Conservation (phyloP, 2,113 vertebrate genomes). For the Onychostoma macrolepis region DNA sequence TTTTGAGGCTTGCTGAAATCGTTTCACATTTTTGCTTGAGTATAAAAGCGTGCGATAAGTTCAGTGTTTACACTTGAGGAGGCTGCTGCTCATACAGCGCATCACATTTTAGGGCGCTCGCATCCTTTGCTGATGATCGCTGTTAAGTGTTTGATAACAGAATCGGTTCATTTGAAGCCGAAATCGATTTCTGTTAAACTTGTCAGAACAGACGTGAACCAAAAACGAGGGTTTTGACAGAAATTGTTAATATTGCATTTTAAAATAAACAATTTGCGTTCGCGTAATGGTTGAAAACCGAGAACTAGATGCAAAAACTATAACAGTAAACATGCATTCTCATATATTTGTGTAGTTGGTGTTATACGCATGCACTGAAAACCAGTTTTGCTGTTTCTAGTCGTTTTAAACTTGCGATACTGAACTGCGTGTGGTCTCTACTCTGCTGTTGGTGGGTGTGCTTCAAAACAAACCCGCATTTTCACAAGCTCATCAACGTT, state of each 20-base stretch:
- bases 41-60: not conserved
- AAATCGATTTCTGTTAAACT: not conserved
- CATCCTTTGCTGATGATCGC: slow-evolving; percentile 21
- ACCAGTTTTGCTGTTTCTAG: not conserved
- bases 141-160: not conserved
- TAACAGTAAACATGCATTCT: not conserved
- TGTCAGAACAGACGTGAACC: too few relatives aligned
- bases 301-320: not conserved
- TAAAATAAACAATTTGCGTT: not conserved
- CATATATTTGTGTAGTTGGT: not conserved
- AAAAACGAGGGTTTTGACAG: not conserved
- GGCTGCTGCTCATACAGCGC: not conserved
- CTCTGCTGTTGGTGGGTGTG: slow-evolving; percentile 57
- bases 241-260: not conserved
- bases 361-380: not conserved
- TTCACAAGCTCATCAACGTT: slow-evolving; percentile 6
- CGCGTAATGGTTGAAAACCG: not conserved
- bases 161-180: not conserved
- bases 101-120: slow-evolving; percentile 44
- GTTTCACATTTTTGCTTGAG: not conserved
- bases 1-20: not conserved
- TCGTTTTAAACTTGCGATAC: not conserved
- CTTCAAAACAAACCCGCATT: slow-evolving; percentile 62
- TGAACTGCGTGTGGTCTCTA: slow-evolving; percentile 45
- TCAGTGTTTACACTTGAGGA: slow-evolving; percentile 16